Base-by-base conservation (phyloP, 2,113 vertebrate species). In the Scalopus aquaticus region DNA sequence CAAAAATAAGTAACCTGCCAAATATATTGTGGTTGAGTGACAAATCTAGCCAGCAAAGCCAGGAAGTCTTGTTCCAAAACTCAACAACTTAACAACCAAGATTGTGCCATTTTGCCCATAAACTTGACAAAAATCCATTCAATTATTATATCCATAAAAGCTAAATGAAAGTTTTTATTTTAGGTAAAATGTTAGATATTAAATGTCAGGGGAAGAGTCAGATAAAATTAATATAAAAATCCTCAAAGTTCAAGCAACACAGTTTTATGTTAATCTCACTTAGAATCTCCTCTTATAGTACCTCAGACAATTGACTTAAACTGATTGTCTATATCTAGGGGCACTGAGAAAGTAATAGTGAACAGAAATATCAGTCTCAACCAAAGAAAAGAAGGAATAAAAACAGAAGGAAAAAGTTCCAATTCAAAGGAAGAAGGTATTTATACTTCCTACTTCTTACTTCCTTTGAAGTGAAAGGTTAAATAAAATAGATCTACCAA, bases 401-500 rank as follows among this genome's bases (percentile, higher is more conserved):
- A 65, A 42, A 54, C 35, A 6, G 22, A 26, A n/a, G 28, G 8
- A 37, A 58, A 56, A 46, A 42, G 3, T 26, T n/a, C 28, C 20
- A 24, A 37, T 44, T 62, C 22, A 76, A 13, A 73, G 11, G 60
- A 77, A 73, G 9, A 4, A 54, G 69, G 1, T 28, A 3, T 46
- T 90, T 82, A 35, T 62, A 17, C 20, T n/a, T n/a, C n/a, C n/a
- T n/a, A n/a, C n/a, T n/a, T n/a, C n/a, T n/a, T n/a, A n/a, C n/a
- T n/a, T n/a, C n/a, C n/a, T n/a, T n/a, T n/a, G n/a, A n/a, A n/a
- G n/a, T n/a, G n/a, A n/a, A n/a, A n/a, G n/a, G n/a, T n/a, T n/a
- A n/a, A n/a, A n/a, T 86, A 76, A 85, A 88, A 89, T 80, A 81
- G 89, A 81, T 86, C 13, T 77, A 35, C 35, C 32, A 91, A 58